Base-by-base conservation (phyloP, 2,888 invertebrate species). In the Agrotis exclamationis region DNA sequence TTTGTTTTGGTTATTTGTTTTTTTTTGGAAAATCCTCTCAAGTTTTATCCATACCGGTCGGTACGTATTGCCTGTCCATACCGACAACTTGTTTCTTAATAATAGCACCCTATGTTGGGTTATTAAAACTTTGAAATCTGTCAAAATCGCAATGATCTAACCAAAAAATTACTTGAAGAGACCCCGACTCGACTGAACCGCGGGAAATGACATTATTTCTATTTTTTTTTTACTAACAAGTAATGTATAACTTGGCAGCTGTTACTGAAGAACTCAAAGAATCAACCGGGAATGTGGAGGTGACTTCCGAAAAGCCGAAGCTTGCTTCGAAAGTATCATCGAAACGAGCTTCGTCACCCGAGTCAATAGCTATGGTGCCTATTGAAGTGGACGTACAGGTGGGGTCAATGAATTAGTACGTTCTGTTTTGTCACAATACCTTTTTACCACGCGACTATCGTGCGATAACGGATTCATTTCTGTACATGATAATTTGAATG, bases 241-340 rank as follows among this genome's bases (percentile, higher is more conserved):
- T 44, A 20, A n/a, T 20, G 39, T 39, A 33, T 60, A 28, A 50
- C 5, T 70, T 79, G 64, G 39, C 85, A 93, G 92, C 93, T 74
- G 89, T 92, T 62, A 84, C 87, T 63, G 92, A 92, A 76, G 91
- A 92, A 70, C 69, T 91, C 3, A 93, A 91, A 87, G 86, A 88
- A 68, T 62, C 84, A 44, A 78, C 80, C 70, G 85, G 83, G 53
- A 85, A 79, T 71, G 71, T 80, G 93, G 92, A 80, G 6, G 82
- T 88, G 76, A 78, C 90, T 59, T 86, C 89, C 44, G 93, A 92
- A 45, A 91, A 88, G 63, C 86, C 86, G 63, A 92, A 89, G 76
- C 88, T 88, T n/a, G 82, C 85, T 33, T 75, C 85, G 79, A 93
- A 92, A 80, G 74, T 90, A 74, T 89, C 91, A 45, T 83, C 91